A percentile compares a stretch with the other conserved stretches of the same genome.
Evolutionary conservation across 53 echinoderm and acorn worm species (phyloP).

Genomic region (Echinarachnius parma): DNA sequence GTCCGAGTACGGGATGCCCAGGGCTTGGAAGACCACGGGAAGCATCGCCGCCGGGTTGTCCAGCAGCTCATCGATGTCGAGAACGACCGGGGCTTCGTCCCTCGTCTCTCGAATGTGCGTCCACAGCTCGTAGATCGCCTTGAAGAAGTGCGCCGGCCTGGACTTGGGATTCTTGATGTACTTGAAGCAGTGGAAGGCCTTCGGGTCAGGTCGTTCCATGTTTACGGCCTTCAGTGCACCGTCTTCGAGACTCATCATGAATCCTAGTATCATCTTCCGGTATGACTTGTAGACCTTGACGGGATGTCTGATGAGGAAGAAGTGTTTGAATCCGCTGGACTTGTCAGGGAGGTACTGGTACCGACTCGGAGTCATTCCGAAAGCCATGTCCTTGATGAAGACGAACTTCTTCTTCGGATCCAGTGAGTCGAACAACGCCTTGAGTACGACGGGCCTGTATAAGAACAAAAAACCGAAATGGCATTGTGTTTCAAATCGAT

Average conservation of each 20-base stretch:
- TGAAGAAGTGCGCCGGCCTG: constrained; percentile 20
- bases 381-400: constrained; percentile 35
- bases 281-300: constrained; percentile 29
- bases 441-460: constrained; percentile 21
- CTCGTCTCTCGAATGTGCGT: constrained; percentile 4
- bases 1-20: constrained; percentile 22
- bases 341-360: constrained; percentile 22
- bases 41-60: constrained; percentile 35
- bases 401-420: constrained; percentile 20
- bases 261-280: constrained; percentile 1
- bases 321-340: constrained; percentile 29
- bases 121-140: constrained; percentile 28
- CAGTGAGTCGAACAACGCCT: constrained; percentile 13
- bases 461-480: neutral
- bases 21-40: constrained; percentile 11
- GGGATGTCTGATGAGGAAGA: constrained; percentile 30
- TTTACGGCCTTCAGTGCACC: neutral
- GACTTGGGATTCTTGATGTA: neutral
- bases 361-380: constrained; percentile 33
- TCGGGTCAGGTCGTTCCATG: neutral
- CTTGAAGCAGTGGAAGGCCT: constrained; percentile 18
- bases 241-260: neutral
- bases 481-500: no score
- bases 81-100: constrained; percentile 3
- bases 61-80: constrained; percentile 34